Evolutionary conservation across 30 jellyfish, hydroid and myxozoan species (phyloP).

Genomic region (Haliclystus octoradiatus): DNA sequence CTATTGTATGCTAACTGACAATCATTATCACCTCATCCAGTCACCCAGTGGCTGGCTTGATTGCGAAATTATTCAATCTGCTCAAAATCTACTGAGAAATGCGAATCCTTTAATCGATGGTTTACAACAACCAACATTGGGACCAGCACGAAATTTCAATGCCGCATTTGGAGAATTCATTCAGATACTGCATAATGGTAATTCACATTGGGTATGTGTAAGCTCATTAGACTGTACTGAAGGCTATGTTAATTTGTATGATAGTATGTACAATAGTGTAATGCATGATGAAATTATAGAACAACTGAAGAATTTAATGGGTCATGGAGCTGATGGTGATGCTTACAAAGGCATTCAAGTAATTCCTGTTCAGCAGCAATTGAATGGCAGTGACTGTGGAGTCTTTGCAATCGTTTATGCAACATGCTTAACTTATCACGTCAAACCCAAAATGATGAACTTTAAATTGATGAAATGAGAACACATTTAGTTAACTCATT

Average conservation of each 20-base stretch:
- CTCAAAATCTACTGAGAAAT: constrained; percentile 28
- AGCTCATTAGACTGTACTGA: constrained; percentile 25
- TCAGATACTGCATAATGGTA: constrained; percentile 22
- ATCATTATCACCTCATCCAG: constrained; percentile 19
- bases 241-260: constrained; percentile 25
- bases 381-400: no score
- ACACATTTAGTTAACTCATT: no score
- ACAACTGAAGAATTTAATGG: no score
- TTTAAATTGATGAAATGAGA: no score
- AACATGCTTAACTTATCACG: no score
- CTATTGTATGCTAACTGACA: constrained; percentile 12
- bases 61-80: constrained; percentile 29
- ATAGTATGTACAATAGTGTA: constrained; percentile 23
- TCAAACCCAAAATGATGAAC: no score
- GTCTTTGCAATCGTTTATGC: no score
- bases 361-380: no score
- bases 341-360: no score
- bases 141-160: constrained; percentile 17
- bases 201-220: constrained; percentile 26
- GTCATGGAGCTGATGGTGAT: no score
- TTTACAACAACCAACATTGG: constrained; percentile 27
- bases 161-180: constrained; percentile 21
- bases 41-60: constrained; percentile 42
- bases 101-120: constrained; percentile 30
- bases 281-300: no score